Evolutionary conservation across 2,888 invertebrate species (phyloP).

Genomic region (Orthonychiurus folsomi): DNA sequence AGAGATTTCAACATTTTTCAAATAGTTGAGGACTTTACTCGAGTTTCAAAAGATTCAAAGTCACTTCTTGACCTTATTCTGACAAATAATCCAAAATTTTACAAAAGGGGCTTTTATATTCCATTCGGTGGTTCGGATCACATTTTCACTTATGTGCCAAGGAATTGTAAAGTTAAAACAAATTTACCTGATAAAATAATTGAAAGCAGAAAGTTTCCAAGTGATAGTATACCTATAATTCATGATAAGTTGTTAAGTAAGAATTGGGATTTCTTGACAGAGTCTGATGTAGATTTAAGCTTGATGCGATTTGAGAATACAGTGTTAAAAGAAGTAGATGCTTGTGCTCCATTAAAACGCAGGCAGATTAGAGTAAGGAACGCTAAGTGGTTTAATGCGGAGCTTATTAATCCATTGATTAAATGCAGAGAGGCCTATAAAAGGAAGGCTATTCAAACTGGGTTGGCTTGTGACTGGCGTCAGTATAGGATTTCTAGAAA

Average conservation of each 20-base stretch:
- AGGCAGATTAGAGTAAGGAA: not conserved
- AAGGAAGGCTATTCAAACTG: not conserved
- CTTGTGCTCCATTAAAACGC: not conserved
- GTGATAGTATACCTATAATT: too few relatives aligned
- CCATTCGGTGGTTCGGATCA: not conserved
- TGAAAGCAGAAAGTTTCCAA: too few relatives aligned
- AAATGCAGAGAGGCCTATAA: not conserved
- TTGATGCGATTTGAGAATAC: not conserved
- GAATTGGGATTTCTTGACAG: not conserved
- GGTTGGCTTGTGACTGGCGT: too few relatives aligned
- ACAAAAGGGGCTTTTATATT: not conserved
- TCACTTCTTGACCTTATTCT: not conserved
- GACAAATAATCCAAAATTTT: not conserved
- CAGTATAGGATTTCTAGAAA: too few relatives aligned
- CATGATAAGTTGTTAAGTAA: too few relatives aligned
- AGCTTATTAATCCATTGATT: not conserved
- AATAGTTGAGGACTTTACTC: not conserved
- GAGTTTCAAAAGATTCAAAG: not conserved
- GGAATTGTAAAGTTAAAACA: not conserved
- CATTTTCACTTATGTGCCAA: not conserved
- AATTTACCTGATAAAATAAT: not conserved
- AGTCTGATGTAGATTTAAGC: not conserved
- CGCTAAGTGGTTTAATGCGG: not conserved
- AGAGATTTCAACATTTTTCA: not conserved
- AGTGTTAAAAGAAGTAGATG: not conserved